Conservation (phyloP, 2,888 invertebrate genomes). For the Oegoconia quadripuncta region DNA sequence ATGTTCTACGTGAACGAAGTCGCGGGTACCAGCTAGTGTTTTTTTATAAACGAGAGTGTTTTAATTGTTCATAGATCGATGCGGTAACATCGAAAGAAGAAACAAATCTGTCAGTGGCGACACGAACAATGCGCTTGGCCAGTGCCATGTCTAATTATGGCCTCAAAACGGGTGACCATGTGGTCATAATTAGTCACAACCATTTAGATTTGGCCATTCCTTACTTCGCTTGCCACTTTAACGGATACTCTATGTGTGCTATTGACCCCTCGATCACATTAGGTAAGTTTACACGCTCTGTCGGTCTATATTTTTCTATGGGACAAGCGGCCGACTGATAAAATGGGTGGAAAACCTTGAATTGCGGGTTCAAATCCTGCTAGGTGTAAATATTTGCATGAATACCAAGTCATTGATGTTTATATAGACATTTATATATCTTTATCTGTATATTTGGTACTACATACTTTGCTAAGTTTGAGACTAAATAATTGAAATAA, state of each 20-base stretch:
- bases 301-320: too few species aligned
- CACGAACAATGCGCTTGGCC: conserved; percentile 33
- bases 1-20: too few species aligned
- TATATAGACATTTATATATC: background rate
- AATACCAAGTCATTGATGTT: background rate
- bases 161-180: conserved; percentile 36
- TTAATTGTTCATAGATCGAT: conserved; percentile 34
- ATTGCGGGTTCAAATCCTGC: too few species aligned
- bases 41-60: background rate
- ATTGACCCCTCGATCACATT: conserved; percentile 31
- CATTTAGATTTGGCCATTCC: conserved; percentile 43
- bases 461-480: too few species aligned
- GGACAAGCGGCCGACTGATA: too few species aligned
- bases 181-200: conserved; percentile 38
- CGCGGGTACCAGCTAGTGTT: background rate
- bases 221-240: conserved; percentile 40
- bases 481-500: too few species aligned
- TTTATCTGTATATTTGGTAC: background rate
- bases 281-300: too few species aligned
- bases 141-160: conserved; percentile 39
- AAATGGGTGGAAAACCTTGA: too few species aligned
- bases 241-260: conserved; percentile 37
- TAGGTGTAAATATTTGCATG: too few species aligned
- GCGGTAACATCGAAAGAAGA: conserved; percentile 32
- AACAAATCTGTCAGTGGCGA: conserved; percentile 40